These are phyloP conservation scores for Latheticus oryzae DNA, from an alignment of 2,888 invertebrate genomes.

Conservation along the genomic window DNA sequence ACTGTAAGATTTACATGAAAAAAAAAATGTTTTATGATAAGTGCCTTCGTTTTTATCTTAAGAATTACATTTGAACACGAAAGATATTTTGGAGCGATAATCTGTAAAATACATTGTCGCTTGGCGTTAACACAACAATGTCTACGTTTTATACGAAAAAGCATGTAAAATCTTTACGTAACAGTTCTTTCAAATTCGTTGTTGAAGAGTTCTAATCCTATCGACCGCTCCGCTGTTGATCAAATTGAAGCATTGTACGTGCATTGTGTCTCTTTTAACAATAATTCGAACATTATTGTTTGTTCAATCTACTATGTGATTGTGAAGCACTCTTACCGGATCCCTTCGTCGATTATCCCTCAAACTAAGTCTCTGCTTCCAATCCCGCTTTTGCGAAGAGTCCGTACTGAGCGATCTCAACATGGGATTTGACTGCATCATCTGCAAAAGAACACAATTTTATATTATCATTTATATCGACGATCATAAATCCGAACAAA, in stretches of 20 bases:
- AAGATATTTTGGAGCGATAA: too few species aligned
- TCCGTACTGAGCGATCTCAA: constrained; percentile 77
- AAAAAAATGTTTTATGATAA: too few species aligned
- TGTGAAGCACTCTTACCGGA: constrained; percentile 50
- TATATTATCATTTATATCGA: too few species aligned
- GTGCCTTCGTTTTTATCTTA: too few species aligned
- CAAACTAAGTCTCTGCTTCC: constrained; percentile 80
- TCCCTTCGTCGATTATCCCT: constrained; percentile 76
- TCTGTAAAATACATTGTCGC: too few species aligned
- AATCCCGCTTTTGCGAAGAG: constrained; percentile 71
- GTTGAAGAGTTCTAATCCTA: too few species aligned
- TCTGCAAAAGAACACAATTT: constrained; percentile 52
- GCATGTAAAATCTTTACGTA: neutral
- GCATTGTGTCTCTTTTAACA: constrained; percentile 15
- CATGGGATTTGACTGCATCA: constrained; percentile 66
- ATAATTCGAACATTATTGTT: constrained; percentile 33
- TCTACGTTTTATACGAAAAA: constrained; percentile 5
- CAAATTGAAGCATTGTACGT: neutral
- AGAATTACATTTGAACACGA: too few species aligned
- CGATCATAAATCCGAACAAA: constrained; percentile 3
- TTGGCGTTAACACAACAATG: too few species aligned
- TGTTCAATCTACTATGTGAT: constrained; percentile 35
- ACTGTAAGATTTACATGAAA: too few species aligned
- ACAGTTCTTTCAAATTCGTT: constrained; percentile 2
- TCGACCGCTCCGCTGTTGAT: neutral